Evolutionary conservation across 2,113 vertebrate genomes (phyloP), one percentile per base, ranked within the genome.

Genomic region (Solea solea): DNA sequence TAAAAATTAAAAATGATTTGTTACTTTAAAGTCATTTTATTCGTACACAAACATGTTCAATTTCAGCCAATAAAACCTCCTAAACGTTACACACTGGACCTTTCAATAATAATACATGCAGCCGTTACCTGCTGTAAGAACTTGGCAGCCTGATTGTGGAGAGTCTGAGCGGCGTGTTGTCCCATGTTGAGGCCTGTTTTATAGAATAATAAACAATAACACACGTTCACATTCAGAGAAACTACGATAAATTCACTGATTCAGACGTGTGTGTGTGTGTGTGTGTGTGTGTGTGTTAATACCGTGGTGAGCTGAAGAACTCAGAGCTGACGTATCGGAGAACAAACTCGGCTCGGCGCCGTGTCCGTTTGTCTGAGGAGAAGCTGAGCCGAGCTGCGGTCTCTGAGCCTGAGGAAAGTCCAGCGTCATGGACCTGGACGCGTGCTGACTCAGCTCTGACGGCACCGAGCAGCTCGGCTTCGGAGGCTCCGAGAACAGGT

Each of bases 41-140:
- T 34, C 34, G 1, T 34, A 34, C 5, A 34, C 5, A 34, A 34
- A 34, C 34, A 34, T 34, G 5, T 34, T 34, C 34, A 34, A 34
- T 34, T 34, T 34, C 34, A 34, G 34, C 34, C 34, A 34, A 34
- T 34, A 34, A 34, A 34, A 34, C 34, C 34, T 34, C 3, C 34
- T 34, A 34, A 34, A 34, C 5, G 34, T 34, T 34, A 34, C 3
- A 34, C 34, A 34, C 34, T 4, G 34, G 34, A 2, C 34, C 3
- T 34, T 34, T 34, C 3, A 34, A 34, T 34, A 34, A 34, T 34
- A 34, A 34, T 34, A 34, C 1, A 34, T 34, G 5, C 34, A 34
- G 34, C 34, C 34, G 21, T 28, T 70, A 95, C 97, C 96, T 96
- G 95, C 10, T 88, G 84, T 64, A 90, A 88, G 66, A 97, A 92